phyloP scores from a whole-genome alignment of 2,888 invertebrate species.

The Pachycephus smyrnensis region DNA sequence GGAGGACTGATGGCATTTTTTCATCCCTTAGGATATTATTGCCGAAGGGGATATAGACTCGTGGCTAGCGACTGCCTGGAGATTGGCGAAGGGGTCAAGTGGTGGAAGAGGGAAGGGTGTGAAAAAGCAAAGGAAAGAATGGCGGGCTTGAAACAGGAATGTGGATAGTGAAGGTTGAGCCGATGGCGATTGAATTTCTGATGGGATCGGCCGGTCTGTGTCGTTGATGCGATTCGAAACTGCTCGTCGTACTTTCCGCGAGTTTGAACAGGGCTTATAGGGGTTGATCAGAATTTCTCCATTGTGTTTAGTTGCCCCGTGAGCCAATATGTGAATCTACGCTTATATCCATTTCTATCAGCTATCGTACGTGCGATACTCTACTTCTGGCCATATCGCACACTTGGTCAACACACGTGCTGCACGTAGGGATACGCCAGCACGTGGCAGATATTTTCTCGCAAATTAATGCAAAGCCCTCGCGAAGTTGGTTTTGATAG shows the following conservation, averaged over 20 bases:
- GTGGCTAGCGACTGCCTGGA: neutral
- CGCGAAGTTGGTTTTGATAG: neutral
- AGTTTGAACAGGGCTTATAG: slow-evolving; percentile 24
- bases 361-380: neutral
- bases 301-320: neutral
- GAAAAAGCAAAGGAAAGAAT: neutral
- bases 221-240: neutral
- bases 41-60: neutral
- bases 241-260: slow-evolving; percentile 17
- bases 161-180: neutral
- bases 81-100: too few species aligned
- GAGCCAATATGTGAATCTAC: neutral
- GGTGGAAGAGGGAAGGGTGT: neutral
- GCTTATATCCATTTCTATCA: neutral
- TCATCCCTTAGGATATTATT: neutral
- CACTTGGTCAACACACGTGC: neutral
- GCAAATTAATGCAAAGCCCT: neutral
- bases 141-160: neutral
- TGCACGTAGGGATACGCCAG: neutral
- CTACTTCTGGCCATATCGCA: neutral
- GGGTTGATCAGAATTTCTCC: neutral
- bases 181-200: slow-evolving; percentile 38
- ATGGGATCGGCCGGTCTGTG: slow-evolving; percentile 34
- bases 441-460: neutral
- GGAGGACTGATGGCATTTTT: slow-evolving; percentile 7